Base-by-base conservation (phyloP, 2,113 vertebrate species). In the Entomyzon cyanotis region DNA sequence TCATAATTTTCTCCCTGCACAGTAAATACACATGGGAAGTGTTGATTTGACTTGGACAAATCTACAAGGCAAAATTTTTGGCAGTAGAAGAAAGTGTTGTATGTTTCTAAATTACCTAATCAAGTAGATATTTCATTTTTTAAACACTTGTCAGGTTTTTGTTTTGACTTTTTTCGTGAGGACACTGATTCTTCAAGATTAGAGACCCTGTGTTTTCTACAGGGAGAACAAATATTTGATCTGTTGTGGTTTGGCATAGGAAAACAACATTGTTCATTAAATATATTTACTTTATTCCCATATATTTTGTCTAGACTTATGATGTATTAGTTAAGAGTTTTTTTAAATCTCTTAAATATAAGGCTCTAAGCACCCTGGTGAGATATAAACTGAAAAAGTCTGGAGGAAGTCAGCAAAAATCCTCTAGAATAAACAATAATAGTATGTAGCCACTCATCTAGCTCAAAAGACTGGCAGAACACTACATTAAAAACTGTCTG, bases 41-140 rank as follows among this genome's bases (percentile, higher is more conserved):
- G 65, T 96, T 96, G 89, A 96, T 97, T 97, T 97, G 94, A 88
- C 93, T 97, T 97, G 97, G 95, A 97, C 94, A 93, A 79, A 96
- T 94, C 94, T 97, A 97, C 96, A 97, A 96, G 95, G 95, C 92
- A 97, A 80, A 92, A 81, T 60, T 90, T 96, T 94, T 97, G 94
- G 93, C 93, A 96, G 74, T 71, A 95, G 94, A 97, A 95, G 92
- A 97, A 96, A 96, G 75, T 95, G 85, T 94, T 96, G 93, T 95
- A 58, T 97, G 84, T 91, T 95, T 97, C 95, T 97, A 93, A 95
- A 96, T 96, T 96, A 97, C 94, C 96, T 97, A 96, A 96, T 97
- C 96, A 97, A 96, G 60, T 87, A 97, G 89, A 86, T 98, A 97
- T 96, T 96, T 95, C 70, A 94, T 96, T 96, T 95, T 95, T 95